A percentile compares a stretch with the other conserved stretches of the same genome.
Conservation (phyloP, 2,888 invertebrate species). For the Tholera decimalis region DNA sequence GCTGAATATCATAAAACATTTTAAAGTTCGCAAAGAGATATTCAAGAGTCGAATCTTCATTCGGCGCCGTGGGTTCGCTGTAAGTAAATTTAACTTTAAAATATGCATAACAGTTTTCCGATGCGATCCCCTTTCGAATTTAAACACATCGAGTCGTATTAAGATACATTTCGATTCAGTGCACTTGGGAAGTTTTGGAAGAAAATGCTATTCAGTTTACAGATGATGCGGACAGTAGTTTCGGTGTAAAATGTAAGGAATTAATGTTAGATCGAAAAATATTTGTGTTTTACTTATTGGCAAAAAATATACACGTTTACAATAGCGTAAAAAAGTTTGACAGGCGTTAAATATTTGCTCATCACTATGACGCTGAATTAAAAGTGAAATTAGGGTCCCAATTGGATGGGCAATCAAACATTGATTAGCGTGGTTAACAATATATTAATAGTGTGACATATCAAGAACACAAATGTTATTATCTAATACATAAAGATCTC, state of each 20-base stretch:
- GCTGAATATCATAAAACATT: constrained; percentile 86
- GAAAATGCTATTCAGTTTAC: constrained; percentile 78
- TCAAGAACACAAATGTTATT: no score
- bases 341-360: neutral
- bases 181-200: constrained; percentile 80
- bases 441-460: no score
- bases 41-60: constrained; percentile 82
- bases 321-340: neutral
- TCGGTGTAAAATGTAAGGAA: constrained; percentile 29
- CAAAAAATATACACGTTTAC: neutral
- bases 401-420: no score
- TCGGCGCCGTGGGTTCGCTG: constrained; percentile 76
- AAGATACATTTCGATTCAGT: constrained; percentile 90
- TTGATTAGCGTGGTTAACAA: no score
- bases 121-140: constrained; percentile 89
- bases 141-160: constrained; percentile 89
- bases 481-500: no score
- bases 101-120: constrained; percentile 91
- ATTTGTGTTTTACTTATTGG: neutral
- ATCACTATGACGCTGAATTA: neutral
- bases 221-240: constrained; percentile 55
- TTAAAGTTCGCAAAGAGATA: constrained; percentile 85
- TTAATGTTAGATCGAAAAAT: constrained; percentile 5
- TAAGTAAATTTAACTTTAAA: constrained; percentile 91
- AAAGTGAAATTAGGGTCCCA: no score